Evolutionary conservation across 2,113 vertebrate species (phyloP).

Genomic region (Sapajus apella): DNA sequence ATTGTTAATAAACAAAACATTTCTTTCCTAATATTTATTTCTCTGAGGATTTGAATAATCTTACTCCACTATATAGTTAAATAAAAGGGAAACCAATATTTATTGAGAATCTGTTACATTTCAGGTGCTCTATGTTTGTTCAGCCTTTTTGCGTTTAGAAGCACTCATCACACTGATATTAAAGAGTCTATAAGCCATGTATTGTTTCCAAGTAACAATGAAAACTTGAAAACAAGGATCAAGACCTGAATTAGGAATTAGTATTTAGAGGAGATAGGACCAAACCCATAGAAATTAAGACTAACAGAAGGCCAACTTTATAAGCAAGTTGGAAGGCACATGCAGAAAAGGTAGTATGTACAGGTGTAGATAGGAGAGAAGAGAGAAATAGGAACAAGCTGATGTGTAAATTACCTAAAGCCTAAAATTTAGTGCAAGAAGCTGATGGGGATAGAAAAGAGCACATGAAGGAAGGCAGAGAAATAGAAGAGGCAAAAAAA

Average conservation of each 20-base stretch:
- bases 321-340: neutral
- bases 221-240: conserved; percentile 26
- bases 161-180: neutral
- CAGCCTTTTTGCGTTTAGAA: neutral
- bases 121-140: conserved; percentile 21
- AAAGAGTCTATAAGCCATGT: neutral
- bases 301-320: neutral
- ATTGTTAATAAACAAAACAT: conserved; percentile 13
- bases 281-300: neutral
- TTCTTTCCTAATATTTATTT: conserved; percentile 29
- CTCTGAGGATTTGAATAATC: conserved; percentile 20
- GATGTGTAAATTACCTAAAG: neutral
- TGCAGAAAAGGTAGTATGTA: neutral
- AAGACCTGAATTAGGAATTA: neutral
- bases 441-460: neutral
- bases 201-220: neutral
- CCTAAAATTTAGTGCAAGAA: conserved; percentile 1
- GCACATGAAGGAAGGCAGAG: neutral
- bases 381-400: neutral
- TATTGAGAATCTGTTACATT: neutral
- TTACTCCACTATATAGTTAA: conserved; percentile 21
- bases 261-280: neutral
- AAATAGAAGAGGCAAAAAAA: neutral
- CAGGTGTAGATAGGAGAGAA: neutral
- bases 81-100: neutral